These are phyloP conservation scores for Galerucella pusilla DNA, from an alignment of 2,888 invertebrate genomes.

Conservation along the genomic window DNA sequence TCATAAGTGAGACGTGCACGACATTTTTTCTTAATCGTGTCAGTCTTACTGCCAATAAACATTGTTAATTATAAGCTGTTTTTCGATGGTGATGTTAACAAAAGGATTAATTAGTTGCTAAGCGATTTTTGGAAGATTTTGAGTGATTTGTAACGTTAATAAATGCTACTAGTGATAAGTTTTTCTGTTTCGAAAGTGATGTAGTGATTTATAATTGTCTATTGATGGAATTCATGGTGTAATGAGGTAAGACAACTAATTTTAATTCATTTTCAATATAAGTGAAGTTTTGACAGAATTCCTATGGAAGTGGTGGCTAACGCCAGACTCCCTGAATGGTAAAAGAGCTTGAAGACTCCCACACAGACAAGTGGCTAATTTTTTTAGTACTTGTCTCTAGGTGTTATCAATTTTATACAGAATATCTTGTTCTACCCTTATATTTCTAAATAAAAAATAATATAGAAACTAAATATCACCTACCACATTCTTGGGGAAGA, in stretches of 20 bases:
- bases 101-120: background rate
- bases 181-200: background rate
- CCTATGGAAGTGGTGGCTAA: no score
- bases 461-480: no score
- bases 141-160: background rate
- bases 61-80: background rate
- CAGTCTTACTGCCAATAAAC: background rate
- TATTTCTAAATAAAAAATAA: no score
- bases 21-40: background rate
- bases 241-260: background rate
- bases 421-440: no score
- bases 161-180: background rate
- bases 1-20: conserved; percentile 1
- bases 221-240: background rate
- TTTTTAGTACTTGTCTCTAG: no score
- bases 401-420: no score
- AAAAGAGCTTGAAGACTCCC: no score
- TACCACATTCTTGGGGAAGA: no score
- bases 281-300: no score
- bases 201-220: background rate
- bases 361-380: no score
- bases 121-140: background rate
- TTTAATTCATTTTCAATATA: no score
- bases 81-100: background rate
- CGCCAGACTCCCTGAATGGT: no score